Evolutionary conservation across 2,888 invertebrate species (phyloP), one percentile per base, ranked within the genome.

Genomic region (Caenorhabditis imperialis): DNA sequence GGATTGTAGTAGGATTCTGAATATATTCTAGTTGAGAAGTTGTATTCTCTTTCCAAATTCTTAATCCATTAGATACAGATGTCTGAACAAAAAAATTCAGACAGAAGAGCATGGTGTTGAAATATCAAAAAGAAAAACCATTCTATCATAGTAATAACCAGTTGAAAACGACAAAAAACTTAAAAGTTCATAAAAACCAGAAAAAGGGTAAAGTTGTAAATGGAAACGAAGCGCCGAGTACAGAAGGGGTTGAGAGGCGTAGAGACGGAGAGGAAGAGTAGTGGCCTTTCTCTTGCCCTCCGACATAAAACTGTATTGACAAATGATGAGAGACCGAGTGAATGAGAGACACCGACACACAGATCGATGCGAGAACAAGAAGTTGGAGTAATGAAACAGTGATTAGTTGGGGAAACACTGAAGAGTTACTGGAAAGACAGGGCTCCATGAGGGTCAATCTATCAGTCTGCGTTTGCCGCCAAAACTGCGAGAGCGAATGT

Each of bases 271-370:
- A 65, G 27, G 44, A 22, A 57, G 30, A 55, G 18, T 18, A 35
- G 50, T 65, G 48, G 44, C 57, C 27, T 18, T n/a, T n/a, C n/a
- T n/a, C n/a, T n/a, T n/a, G n/a, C n/a, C n/a, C 47, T 20, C 48
- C 25, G 27, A 25, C 20, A n/a, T n/a, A 23, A 35, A 47, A 65
- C 57, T 44, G 67, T 67, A 58, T 57, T 58, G 57, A 67, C 63
- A 63, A 53, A 53, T 50, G 60, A 50, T 30, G 60, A 40, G 60
- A 37, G 61, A 62, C 44, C 27, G 42, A 22, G 50, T 44, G 51
- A 57, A 40, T 50, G 57, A 42, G 16, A 22, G 51, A 70, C 53
- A 35, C n/a, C 30, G 23, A 44, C 53, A 69, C 38, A 44, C n/a
- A 12, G 23, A 50, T 25, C 14, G 54, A 44, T 14, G 51, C 30